Conservation (phyloP, 2,113 vertebrate genomes). For the Tamias sibiricus region DNA sequence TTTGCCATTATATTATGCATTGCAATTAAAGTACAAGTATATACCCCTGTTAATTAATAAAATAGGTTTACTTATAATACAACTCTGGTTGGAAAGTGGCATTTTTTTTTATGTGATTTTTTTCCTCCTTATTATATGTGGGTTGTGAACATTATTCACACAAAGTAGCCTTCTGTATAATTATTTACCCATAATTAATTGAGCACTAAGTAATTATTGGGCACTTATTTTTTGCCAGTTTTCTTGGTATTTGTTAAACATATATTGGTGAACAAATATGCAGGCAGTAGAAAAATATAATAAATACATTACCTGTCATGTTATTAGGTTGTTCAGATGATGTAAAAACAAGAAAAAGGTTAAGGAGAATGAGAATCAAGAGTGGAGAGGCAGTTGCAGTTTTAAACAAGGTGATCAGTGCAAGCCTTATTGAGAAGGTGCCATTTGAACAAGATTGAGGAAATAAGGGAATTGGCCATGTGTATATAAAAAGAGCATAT, state of each 20-base stretch:
- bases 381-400: neutral
- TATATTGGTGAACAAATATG: neutral
- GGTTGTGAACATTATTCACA: slow-evolving; percentile 1
- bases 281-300: neutral
- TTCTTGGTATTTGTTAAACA: neutral
- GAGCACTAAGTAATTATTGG: neutral
- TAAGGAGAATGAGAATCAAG: neutral
- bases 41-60: neutral
- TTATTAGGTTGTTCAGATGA: neutral
- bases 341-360: neutral
- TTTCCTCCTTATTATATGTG: neutral
- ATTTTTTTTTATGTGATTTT: neutral
- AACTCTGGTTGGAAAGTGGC: neutral
- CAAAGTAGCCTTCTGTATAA: neutral
- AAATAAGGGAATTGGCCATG: neutral
- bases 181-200: neutral
- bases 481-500: neutral
- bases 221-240: neutral
- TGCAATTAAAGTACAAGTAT: neutral
- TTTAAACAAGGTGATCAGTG: neutral
- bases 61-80: neutral
- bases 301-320: neutral
- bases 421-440: neutral
- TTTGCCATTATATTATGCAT: neutral
- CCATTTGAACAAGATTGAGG: neutral